Base-by-base conservation (phyloP, 2,888 invertebrate genomes). In the Microplitis manilae region DNA sequence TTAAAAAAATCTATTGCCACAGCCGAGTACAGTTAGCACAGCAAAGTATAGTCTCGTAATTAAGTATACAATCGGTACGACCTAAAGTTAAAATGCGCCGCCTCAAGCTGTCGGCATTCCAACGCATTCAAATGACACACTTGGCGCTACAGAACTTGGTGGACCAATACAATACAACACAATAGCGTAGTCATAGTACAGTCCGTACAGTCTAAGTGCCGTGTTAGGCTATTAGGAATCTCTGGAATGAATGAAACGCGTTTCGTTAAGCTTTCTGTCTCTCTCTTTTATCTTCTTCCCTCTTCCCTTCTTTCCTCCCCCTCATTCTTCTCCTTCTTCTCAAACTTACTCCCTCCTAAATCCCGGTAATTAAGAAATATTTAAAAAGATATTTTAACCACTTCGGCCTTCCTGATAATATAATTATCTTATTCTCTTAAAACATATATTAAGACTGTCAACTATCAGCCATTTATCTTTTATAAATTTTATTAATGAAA, bases 281-380 rank as follows among this genome's bases (percentile, higher is more conserved):
- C 73, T 79, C 76, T 70, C 72, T 74, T 64, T 74, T 73, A 69
- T 59, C 69, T 13, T 39, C 7, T 6, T 39, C 50, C 67, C 75
- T 71, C 77, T 79, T 78, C 75, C 70, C 77, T 79, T 78, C 71
- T 71, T 73, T 74, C 75, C 77, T 79, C 77, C 68, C 73, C 75
- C 72, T 78, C 76, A 39, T 30, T 4, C 30, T 30, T 30, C 65
- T 64, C 78, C 76, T 75, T 79, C 79, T 79, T 73, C 72, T 72
- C 76, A 73, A 5, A 9, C 50, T 50, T 13, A 79, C 77, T 69
- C 20, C 77, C 30, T 30, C 30, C 30, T 4, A 30, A 50, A 78
- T 76, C 80, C 79, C 72, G 81, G 81, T 84, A 83, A 84, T 84
- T 84, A 82, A 84, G 84, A 85, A 84, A 84, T 82, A 79, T 78